phyloP scores from a whole-genome alignment of 2,113 vertebrate genomes.

The Sterna hirundo region DNA sequence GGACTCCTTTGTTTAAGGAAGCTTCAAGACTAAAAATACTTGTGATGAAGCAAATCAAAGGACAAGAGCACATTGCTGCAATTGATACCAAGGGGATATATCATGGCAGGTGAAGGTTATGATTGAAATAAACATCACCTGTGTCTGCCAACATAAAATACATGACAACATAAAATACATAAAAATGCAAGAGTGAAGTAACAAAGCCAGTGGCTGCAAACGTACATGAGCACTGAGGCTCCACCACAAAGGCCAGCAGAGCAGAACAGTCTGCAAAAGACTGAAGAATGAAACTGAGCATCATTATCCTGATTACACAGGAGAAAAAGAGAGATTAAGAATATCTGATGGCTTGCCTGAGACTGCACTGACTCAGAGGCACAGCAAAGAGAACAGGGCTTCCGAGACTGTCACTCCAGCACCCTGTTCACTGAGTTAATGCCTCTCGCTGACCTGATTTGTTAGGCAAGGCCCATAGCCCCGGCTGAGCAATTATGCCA shows the following conservation, averaged over 20 bases:
- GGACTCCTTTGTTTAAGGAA: background rate
- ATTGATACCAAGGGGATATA: background rate
- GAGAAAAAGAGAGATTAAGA: slow-evolving; percentile 7
- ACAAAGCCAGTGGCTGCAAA: background rate
- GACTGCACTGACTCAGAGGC: background rate
- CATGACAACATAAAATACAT: background rate
- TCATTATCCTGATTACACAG: slow-evolving; percentile 38
- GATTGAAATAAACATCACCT: background rate
- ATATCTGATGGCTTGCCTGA: slow-evolving; percentile 4
- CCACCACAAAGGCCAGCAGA: background rate
- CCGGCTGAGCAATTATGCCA: background rate
- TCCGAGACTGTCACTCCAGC: background rate
- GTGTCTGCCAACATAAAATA: background rate
- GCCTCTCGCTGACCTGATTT: slow-evolving; percentile 1
- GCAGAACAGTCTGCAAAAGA: background rate
- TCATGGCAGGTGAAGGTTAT: background rate
- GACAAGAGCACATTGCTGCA: background rate
- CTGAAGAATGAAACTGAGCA: background rate
- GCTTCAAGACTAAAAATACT: background rate
- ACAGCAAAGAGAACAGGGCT: background rate
- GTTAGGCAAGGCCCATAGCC: background rate
- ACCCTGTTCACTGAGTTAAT: background rate
- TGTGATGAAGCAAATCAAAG: background rate
- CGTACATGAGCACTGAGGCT: background rate
- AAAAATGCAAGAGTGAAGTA: background rate